Evolutionary conservation across 2,797 vertebrate species (phyloP).

Genomic region (Hippopotamyrus pictus): DNA sequence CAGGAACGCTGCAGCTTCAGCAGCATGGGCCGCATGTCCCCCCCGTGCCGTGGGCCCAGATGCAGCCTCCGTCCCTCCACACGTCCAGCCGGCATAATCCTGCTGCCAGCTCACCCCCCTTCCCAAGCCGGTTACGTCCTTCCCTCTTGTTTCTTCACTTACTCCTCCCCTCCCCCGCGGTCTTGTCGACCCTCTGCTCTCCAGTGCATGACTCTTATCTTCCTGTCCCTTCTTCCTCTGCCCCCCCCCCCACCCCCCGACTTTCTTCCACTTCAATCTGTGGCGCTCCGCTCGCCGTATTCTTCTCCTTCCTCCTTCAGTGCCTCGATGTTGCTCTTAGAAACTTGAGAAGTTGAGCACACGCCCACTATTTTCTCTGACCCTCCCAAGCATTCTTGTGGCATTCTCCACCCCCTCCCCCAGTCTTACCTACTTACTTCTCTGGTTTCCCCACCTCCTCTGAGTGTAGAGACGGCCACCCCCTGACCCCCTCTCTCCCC

Average conservation of each 20-base stretch:
- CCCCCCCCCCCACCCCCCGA: slow-evolving; percentile 11
- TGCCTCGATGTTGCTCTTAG: neutral
- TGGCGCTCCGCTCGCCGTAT: neutral
- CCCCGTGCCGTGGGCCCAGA: neutral
- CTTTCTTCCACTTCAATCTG: neutral
- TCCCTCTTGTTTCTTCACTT: slow-evolving; percentile 7
- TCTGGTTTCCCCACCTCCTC: slow-evolving; percentile 34
- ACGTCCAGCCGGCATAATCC: slow-evolving; percentile 23
- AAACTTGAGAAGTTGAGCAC: neutral
- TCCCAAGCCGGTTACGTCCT: neutral
- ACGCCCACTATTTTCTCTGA: neutral
- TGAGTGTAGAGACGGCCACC: slow-evolving; percentile 25
- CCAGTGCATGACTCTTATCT: neutral
- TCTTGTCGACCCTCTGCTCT: neutral
- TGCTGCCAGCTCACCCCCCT: slow-evolving; percentile 9
- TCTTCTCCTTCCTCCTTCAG: neutral
- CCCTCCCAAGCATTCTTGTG: slow-evolving; percentile 31
- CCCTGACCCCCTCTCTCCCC: slow-evolving; percentile 33
- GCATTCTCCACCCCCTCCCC: slow-evolving; percentile 19
- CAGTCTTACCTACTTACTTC: slow-evolving; percentile 25
- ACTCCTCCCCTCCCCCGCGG: neutral
- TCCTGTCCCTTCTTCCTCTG: slow-evolving; percentile 2
- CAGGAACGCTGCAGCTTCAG: slow-evolving; percentile 28
- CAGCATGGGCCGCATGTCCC: slow-evolving; percentile 3
- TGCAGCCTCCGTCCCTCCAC: slow-evolving; percentile 42